Evolutionary conservation across 2,888 invertebrate species (phyloP), one percentile per base, ranked within the genome.

Genomic region (Acronicta alni): DNA sequence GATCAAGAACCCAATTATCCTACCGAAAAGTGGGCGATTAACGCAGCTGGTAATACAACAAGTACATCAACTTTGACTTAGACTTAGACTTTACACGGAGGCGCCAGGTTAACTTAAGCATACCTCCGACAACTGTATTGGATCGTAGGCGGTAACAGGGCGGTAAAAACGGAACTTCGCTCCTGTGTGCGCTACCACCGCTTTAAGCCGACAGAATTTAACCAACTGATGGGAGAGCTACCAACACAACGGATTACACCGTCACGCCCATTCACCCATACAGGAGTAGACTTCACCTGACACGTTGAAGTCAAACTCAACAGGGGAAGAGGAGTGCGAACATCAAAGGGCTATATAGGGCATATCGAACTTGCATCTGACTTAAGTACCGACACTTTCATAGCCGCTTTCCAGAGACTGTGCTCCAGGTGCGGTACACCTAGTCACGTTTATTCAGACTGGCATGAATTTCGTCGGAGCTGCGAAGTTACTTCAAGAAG

Each of bases 361-460:
- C 72, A 72, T n/a, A 26, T 72, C 0, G 72, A 72, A 16, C 32
- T 63, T 0, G 72, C 51, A 7, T 57, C 59, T 1, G 66, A 69
- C 16, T 10, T 69, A 1, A 57, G 44, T 14, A 53, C 60, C 0
- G 52, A 58, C 37, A 41, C 62, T 0, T 72, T 62, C 18, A 49
- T 55, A 0, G 41, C 45, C 0, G 49, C 49, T 1, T 56, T 73
- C 3, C 53, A 59, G 9, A 30, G 71, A 10, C 14, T 73, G 39
- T 41, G 41, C 14, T 38, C 57, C 15, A 45, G 62, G 12, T 58
- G 65, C 0, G 65, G 65, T 0, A 53, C 57, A 1, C 62, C 65
- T 0, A 47, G 12, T 1, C 57, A 67, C 17, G 43, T 65, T 14
- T 63, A 67, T 16, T 55, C 62, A 3, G 70, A 70, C 14, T 46